Base-by-base conservation (phyloP, 2,113 vertebrate species). In the Planiliza haematocheilus region DNA sequence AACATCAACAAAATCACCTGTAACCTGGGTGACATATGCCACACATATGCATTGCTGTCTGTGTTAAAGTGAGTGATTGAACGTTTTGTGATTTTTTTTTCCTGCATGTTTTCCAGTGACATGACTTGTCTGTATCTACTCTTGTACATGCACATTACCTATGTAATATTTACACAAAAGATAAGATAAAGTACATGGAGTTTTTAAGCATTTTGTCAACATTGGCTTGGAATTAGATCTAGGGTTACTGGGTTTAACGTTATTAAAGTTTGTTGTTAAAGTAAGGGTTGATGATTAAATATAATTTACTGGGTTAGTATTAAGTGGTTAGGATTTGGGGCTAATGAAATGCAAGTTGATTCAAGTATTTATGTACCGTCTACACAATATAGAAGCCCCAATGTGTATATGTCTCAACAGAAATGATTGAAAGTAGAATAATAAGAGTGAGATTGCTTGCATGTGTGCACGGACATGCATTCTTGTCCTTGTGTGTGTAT, bases 341-440 rank as follows among this genome's bases (percentile, higher is more conserved):
- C 48, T 57, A 57, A 72, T 71, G 39, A 63, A 59, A 18, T 14
- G 24, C 43, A 67, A 48, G 17, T 18, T 77, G 46, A 20, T 21
- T 14, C 2, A 39, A 66, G 17, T n/a, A 64, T 75, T 71, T 8
- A 55, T 59, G 75, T 71, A n/a, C n/a, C 41, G 14, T 53, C 16
- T 10, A 34, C 7, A 60, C 8, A 42, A 48, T 41, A 24, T 8
- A 48, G 1, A 61, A 3, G 13, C 21, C n/a, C 30, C 8, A 50
- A 5, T 45, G 18, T n/a, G 18, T 42, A 7, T 9, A 0, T 38
- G 46, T 50, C 24, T 67, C 37, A 9, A 37, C 38, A 20, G 17
- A 17, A 55, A 42, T n/a, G n/a, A n/a, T n/a, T n/a, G n/a, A 7
- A n/a, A 17, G 17, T 13, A 13, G 7, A 49, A 34, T 41, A 41